Evolutionary conservation across 2,113 vertebrate genomes (phyloP), one percentile per base, ranked within the genome.

Genomic region (Leucoraja erinaceus): DNA sequence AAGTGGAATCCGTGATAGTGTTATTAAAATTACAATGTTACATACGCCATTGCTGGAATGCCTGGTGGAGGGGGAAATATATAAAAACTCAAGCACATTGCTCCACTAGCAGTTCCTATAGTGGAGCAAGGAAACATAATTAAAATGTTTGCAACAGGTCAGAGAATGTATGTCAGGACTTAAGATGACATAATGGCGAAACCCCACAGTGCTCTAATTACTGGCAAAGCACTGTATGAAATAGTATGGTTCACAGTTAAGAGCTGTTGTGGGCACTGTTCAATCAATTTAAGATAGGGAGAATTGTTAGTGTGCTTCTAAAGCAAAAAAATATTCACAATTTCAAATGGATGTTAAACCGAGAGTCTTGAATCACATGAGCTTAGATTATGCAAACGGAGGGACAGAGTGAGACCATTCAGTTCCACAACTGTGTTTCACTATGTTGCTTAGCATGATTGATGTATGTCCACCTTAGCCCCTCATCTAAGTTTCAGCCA

Each of bases 161-260:
- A 66, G n/a, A 72, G 59, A 63, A 25, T 25, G 83, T 6, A 63
- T 61, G 7, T 72, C 20, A 54, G 38, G 66, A 28, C 8, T 91
- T 47, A 91, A 9, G 47, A 3, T 72, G 38, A 7, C 25, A 38
- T 28, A 68, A 72, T 47, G 28, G 31, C n/a, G n/a, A 72, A 91
- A 91, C 20, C 9, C 90, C 90, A 74, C 33, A 54, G 22, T 47
- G 31, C 18, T 91, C 66, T 74, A 72, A 91, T 72, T 72, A 91
- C 90, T 91, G n/a, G 28, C 63, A 88, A 88, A 88, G n/a, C 83
- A 88, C 83, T 63, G 56, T 31, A 88, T 86, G 54, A 86, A 47
- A 79, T 25, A 47, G 10, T 10, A 63, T 28, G 25, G 31, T 90
- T 22, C 59, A 90, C 38, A 20, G 16, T 91, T 72, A 91, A 91